These are phyloP conservation scores for Thalpophila matura DNA, from an alignment of 2,888 invertebrate genomes.

Conservation along the genomic window DNA sequence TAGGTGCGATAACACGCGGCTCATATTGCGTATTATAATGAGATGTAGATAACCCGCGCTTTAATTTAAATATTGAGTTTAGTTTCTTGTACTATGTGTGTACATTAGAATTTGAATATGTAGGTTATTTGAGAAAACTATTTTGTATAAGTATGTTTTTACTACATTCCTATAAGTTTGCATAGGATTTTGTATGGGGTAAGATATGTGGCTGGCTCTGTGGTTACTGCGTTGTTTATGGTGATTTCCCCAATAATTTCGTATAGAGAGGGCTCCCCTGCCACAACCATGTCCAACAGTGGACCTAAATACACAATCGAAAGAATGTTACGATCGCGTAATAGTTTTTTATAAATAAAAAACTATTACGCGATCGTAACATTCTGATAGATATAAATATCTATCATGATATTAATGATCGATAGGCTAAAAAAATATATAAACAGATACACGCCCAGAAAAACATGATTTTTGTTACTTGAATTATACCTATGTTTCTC, in stretches of 20 bases:
- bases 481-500: too few relatives aligned
- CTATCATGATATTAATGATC: too few relatives aligned
- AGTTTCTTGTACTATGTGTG: conserved; percentile 51
- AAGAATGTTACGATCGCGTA: too few relatives aligned
- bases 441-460: too few relatives aligned
- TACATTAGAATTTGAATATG: conserved; percentile 56
- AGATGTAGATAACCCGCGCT: conserved; percentile 62
- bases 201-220: conserved; percentile 3
- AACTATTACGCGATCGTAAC: too few relatives aligned
- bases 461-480: too few relatives aligned
- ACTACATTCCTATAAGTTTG: conserved; percentile 2
- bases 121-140: conserved; percentile 50
- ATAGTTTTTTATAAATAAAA: too few relatives aligned
- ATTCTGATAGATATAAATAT: too few relatives aligned
- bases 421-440: too few relatives aligned
- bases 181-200: not conserved
- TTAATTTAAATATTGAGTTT: conserved; percentile 63
- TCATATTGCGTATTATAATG: conserved; percentile 60
- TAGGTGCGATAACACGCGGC: conserved; percentile 39
- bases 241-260: not conserved
- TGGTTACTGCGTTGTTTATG: conserved; percentile 6
- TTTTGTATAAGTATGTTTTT: conserved; percentile 36
- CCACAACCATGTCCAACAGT: not conserved
- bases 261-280: not conserved
- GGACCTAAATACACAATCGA: too few relatives aligned